Evolutionary conservation across 2,113 vertebrate species (phyloP), one percentile per base, ranked within the genome.

Genomic region (Macquaria australasica): DNA sequence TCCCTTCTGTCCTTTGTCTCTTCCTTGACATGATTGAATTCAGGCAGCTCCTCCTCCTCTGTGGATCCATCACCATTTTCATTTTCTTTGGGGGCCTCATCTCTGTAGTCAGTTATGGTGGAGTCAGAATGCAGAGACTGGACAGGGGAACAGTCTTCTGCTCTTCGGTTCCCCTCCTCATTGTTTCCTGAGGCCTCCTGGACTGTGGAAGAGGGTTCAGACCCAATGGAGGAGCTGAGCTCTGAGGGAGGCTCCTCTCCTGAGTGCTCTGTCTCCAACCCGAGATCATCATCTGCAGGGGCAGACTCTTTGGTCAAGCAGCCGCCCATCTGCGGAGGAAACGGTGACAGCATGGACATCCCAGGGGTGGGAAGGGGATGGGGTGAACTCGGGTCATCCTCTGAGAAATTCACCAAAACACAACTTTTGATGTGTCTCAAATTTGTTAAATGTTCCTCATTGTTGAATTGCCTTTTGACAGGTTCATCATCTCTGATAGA

Each of bases 291-390:
- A 21, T 95, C 93, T 21, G 89, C 91, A 50, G 95, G 95, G 45
- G 93, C 89, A 2, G 95, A 89, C 87, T 96, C 95, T 91, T 96
- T 96, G 68, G 96, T 96, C 83, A 96, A 89, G 74, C 96, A 96
- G 60, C 95, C 96, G 12, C 96, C 96, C 95, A 96, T 95, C 92
- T 96, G 90, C 18, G 95, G 95, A 60, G 96, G 96, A 79, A 95
- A 95, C 1, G 95, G 96, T 12, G 95, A 94, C 62, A 96, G 91
- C 88, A 95, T 93, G 80, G 95, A 95, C 74, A 96, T 77, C 21
- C 88, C 93, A 23, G 95, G 95, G 60, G 84, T 83, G 16, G 84
- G 81, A 69, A 88, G 64, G 87, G 79, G 75, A 79, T 60, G 31
- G 39, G 75, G 31, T 80, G 88, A 84, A 71, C 50, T 62, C 10